phyloP scores from a whole-genome alignment of 2,113 vertebrate species.

The Heptranchias perlo region DNA sequence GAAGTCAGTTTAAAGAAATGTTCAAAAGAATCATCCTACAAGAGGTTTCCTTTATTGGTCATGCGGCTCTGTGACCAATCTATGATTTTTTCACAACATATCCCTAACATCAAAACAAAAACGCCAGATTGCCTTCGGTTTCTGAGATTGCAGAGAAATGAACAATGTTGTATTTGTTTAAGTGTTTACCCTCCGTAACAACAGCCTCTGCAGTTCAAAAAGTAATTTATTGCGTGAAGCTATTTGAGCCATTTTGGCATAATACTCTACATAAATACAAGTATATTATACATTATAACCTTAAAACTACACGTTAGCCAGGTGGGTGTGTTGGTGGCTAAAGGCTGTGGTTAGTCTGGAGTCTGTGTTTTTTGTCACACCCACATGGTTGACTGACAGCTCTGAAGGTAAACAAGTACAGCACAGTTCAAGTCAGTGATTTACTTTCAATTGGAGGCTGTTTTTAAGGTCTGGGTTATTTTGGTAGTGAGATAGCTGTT shows the following conservation, averaged over 20 bases:
- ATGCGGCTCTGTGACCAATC: background rate
- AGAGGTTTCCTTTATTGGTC: background rate
- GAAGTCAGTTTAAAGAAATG: background rate
- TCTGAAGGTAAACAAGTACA: slow-evolving; percentile 9
- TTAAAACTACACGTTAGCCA: background rate
- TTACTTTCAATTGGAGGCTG: background rate
- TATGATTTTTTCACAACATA: no score
- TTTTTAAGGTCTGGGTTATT: background rate
- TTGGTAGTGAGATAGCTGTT: background rate
- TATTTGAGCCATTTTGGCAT: background rate
- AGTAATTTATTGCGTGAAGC: background rate
- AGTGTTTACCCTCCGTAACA: background rate
- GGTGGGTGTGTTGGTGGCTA: background rate
- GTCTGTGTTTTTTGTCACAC: background rate
- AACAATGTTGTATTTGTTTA: background rate
- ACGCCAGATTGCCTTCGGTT: background rate
- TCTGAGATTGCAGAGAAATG: background rate
- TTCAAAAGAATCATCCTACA: background rate
- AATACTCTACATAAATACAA: background rate
- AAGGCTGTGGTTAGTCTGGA: background rate
- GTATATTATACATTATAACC: background rate
- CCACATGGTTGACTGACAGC: background rate
- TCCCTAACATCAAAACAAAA: background rate
- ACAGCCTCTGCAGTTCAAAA: background rate
- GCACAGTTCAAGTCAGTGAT: background rate